Percentiles rank a stretch among this genome's conserved stretches.
phyloP scores from a whole-genome alignment of 2,888 invertebrate species.

The Tetanocera ferruginea region DNA sequence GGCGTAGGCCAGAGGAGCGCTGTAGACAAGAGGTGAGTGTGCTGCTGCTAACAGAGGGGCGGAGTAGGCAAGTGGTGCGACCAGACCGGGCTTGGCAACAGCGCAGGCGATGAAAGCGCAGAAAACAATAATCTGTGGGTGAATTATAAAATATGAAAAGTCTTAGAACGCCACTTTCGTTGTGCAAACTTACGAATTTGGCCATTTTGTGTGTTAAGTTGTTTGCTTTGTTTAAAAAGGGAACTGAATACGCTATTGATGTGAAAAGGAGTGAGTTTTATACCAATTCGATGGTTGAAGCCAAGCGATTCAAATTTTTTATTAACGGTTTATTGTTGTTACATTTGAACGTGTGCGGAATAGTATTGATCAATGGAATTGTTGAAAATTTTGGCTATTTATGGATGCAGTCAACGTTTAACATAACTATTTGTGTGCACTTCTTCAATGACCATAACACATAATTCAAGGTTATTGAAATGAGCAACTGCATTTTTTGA shows the following conservation, averaged over 20 bases:
- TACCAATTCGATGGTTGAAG: background rate
- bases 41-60: slow-evolving; percentile 28
- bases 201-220: slow-evolving; percentile 32
- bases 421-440: no score
- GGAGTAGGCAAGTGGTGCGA: slow-evolving; percentile 32
- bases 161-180: background rate
- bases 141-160: background rate
- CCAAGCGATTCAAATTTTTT: slow-evolving; percentile 3
- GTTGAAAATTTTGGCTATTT: background rate
- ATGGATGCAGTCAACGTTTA: background rate
- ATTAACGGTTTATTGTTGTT: background rate
- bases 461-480: no score
- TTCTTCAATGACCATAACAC: no score
- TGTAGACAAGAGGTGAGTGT: slow-evolving; percentile 30
- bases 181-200: slow-evolving; percentile 42
- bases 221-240: slow-evolving; percentile 5
- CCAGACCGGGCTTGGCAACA: slow-evolving; percentile 46
- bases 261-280: slow-evolving; percentile 16
- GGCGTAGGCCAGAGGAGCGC: slow-evolving; percentile 41
- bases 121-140: slow-evolving; percentile 39
- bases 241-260: slow-evolving; percentile 7
- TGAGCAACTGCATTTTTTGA: no score
- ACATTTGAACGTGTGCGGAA: slow-evolving; percentile 29
- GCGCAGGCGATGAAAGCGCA: slow-evolving; percentile 46
- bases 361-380: background rate